These are phyloP conservation scores for Lepus townsendii DNA, from an alignment of 2,797 vertebrate genomes.

Conservation along the genomic window DNA sequence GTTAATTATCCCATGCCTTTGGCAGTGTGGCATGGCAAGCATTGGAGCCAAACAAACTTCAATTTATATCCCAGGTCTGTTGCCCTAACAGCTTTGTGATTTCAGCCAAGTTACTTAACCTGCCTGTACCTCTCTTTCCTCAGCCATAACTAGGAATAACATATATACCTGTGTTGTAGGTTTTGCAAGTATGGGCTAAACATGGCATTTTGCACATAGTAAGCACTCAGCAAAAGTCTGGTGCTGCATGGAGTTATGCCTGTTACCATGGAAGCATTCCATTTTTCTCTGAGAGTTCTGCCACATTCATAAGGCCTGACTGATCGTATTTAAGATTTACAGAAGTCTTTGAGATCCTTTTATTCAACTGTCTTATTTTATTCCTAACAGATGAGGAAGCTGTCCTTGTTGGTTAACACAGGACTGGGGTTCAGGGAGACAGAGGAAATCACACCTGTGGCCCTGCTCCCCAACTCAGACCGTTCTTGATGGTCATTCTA, in stretches of 20 bases:
- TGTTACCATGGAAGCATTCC: not conserved
- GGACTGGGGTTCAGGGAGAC: not conserved
- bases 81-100: not conserved
- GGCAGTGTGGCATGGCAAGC: not conserved
- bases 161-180: not conserved
- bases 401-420: not conserved
- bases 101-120: not conserved
- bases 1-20: no score
- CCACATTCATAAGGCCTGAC: not conserved
- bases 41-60: not conserved
- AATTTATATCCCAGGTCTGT: not conserved
- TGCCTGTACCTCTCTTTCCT: not conserved
- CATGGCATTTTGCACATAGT: not conserved
- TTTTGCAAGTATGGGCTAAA: not conserved
- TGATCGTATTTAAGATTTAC: not conserved
- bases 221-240: not conserved
- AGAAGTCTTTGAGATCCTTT: not conserved
- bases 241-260: not conserved
- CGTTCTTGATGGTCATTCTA: conserved; percentile 43
- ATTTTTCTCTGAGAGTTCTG: not conserved
- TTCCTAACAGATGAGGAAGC: not conserved
- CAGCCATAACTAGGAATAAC: not conserved
- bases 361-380: not conserved
- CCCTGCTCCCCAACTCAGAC: not conserved
- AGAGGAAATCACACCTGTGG: not conserved